A percentile compares a stretch with the other conserved stretches of the same genome.
phyloP scores from a whole-genome alignment of 2,888 invertebrate species.

The Synanthedon formicaeformis region DNA sequence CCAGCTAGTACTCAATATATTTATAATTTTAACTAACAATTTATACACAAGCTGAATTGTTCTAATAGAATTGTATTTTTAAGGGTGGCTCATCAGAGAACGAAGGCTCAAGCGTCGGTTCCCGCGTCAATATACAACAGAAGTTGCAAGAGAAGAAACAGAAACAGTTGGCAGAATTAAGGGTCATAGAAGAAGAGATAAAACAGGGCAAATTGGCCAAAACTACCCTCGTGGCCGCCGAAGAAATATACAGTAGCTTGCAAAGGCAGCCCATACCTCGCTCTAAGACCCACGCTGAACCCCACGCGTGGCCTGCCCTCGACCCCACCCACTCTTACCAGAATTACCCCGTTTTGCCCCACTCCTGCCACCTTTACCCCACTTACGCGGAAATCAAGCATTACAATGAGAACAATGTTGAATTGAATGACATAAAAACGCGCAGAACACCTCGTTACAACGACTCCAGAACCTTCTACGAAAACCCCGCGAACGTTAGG shows the following conservation, averaged over 20 bases:
- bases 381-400: conserved; percentile 58
- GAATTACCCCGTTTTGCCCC: conserved; percentile 52
- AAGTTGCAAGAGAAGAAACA: conserved; percentile 90
- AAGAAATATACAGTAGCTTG: conserved; percentile 67
- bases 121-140: conserved; percentile 86
- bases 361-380: conserved; percentile 49
- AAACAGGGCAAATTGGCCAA: conserved; percentile 82
- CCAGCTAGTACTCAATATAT: no score
- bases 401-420: conserved; percentile 33
- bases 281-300: conserved; percentile 75
- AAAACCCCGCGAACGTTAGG: conserved; percentile 40
- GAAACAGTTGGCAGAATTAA: conserved; percentile 85
- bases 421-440: conserved; percentile 23
- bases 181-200: conserved; percentile 85
- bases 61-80: not conserved
- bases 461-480: conserved; percentile 47
- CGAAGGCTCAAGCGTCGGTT: conserved; percentile 79
- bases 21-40: no score
- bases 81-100: conserved; percentile 79
- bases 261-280: conserved; percentile 77
- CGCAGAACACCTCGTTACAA: conserved; percentile 32
- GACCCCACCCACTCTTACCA: conserved; percentile 60
- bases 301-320: conserved; percentile 62
- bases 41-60: no score
- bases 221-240: conserved; percentile 63